phyloP scores from a whole-genome alignment of 2,888 invertebrate species.

The Nudaria mundana region DNA sequence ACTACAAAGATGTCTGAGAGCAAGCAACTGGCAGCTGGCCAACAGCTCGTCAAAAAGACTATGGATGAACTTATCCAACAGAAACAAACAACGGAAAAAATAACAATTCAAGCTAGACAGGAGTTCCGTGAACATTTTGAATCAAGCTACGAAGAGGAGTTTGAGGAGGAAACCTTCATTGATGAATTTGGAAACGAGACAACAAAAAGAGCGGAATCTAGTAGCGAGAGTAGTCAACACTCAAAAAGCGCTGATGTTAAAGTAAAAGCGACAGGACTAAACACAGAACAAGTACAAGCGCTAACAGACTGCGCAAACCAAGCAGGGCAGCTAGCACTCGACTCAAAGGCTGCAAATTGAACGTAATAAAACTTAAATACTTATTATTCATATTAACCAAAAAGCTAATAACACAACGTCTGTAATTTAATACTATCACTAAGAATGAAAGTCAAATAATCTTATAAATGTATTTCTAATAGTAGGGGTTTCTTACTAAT shows the following conservation, averaged over 20 bases:
- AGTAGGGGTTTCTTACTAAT: conserved; percentile 28
- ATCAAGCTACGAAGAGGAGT: conserved; percentile 76
- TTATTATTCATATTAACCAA: conserved; percentile 22
- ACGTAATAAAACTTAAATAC: conserved; percentile 48
- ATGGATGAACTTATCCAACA: conserved; percentile 73
- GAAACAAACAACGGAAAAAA: conserved; percentile 63
- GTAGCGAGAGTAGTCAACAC: conserved; percentile 75
- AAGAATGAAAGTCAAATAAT: conserved; percentile 19
- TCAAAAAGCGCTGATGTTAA: conserved; percentile 73
- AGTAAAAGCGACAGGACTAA: conserved; percentile 73
- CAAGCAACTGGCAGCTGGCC: conserved; percentile 66
- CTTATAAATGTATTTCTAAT: conserved; percentile 22
- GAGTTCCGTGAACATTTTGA: conserved; percentile 73
- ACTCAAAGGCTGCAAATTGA: conserved; percentile 72
- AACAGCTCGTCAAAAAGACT: conserved; percentile 71
- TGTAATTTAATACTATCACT: conserved; percentile 16
- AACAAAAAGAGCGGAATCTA: conserved; percentile 70
- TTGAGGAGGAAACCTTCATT: conserved; percentile 73
- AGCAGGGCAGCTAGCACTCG: conserved; percentile 74
- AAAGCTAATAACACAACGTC: conserved; percentile 30
- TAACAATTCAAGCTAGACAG: conserved; percentile 72
- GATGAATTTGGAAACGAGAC: conserved; percentile 71
- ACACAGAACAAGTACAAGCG: conserved; percentile 70
- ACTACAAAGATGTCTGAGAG: conserved; percentile 62
- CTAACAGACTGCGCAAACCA: conserved; percentile 74